These are phyloP conservation scores for Eumeta japonica DNA, from an alignment of 1,140 invertebrate species.

Conservation along the genomic window DNA sequence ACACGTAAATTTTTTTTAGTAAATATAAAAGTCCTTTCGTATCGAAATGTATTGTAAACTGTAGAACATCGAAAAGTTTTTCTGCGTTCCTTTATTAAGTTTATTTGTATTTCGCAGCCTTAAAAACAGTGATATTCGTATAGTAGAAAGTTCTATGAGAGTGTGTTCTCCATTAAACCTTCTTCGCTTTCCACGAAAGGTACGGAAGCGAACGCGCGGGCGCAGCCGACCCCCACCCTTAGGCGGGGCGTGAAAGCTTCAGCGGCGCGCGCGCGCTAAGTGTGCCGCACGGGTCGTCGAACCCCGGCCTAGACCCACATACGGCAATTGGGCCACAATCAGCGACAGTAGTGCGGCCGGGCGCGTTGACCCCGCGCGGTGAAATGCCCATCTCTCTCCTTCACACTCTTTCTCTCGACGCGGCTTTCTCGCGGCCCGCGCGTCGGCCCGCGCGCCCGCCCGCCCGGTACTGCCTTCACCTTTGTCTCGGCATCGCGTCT, in stretches of 20 bases:
- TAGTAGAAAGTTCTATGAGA: no score
- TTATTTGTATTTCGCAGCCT: no score
- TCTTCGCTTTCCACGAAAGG: conserved; percentile 39
- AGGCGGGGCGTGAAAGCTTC: conserved; percentile 48
- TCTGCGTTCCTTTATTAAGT: no score
- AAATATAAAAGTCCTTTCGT: no score
- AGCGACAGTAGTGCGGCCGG: conserved; percentile 52
- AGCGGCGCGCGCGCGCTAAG: conserved; percentile 40
- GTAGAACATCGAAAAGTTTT: no score
- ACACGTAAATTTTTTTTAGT: no score
- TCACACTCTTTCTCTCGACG: conserved; percentile 53
- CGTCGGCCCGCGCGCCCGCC: conserved; percentile 7
- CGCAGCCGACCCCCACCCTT: conserved; percentile 25
- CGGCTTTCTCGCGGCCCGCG: conserved; percentile 30
- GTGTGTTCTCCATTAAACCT: no score
- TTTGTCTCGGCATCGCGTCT: no score
- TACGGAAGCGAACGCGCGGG: conserved; percentile 5
- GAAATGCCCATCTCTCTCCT: conserved; percentile 53
- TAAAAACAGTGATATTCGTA: no score
- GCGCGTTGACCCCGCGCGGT: conserved; percentile 46
- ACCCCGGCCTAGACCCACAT: conserved; percentile 58
- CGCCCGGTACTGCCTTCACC: no score
- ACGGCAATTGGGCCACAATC: conserved; percentile 55
- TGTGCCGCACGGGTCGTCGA: conserved; percentile 53
- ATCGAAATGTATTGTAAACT: no score